These are phyloP conservation scores for Volucella inanis DNA, from an alignment of 2,888 invertebrate species.

Conservation along the genomic window DNA sequence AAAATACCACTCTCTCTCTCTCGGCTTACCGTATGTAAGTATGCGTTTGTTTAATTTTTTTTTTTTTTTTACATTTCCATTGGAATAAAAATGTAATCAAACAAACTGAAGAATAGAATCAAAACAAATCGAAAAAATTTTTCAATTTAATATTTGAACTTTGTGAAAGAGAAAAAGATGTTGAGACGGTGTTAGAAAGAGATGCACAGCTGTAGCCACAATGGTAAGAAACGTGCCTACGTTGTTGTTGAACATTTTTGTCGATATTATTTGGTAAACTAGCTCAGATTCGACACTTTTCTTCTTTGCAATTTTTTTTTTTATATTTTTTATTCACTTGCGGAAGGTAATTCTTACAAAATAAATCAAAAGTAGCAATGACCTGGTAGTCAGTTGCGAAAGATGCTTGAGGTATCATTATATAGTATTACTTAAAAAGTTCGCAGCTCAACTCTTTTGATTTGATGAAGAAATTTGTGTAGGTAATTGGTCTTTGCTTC, in stretches of 20 bases:
- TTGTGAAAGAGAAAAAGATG: constrained; percentile 32
- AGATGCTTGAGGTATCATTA: not conserved
- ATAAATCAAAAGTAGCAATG: not conserved
- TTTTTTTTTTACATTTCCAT: constrained; percentile 35
- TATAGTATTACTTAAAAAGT: not conserved
- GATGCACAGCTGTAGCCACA: constrained; percentile 52
- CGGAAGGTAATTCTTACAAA: not conserved
- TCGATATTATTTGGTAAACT: constrained; percentile 27
- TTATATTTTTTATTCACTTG: not conserved
- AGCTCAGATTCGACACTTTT: not conserved
- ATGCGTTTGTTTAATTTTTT: constrained; percentile 1
- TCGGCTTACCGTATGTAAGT: constrained; percentile 1
- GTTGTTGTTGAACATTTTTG: constrained; percentile 39
- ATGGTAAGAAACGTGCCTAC: constrained; percentile 59
- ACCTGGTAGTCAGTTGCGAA: not conserved
- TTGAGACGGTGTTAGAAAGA: constrained; percentile 32
- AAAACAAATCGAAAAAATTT: constrained; percentile 70
- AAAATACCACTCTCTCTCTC: constrained; percentile 2
- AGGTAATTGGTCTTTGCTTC: constrained; percentile 21
- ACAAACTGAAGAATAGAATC: constrained; percentile 71
- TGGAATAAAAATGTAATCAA: constrained; percentile 63
- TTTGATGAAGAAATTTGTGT: not conserved
- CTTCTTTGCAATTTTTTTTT: not conserved
- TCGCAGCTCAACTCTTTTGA: constrained; percentile 57
- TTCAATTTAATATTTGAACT: constrained; percentile 72